These are phyloP conservation scores for Kryptolebias ocellatus DNA, from an alignment of 2,797 vertebrate species.

Conservation along the genomic window DNA sequence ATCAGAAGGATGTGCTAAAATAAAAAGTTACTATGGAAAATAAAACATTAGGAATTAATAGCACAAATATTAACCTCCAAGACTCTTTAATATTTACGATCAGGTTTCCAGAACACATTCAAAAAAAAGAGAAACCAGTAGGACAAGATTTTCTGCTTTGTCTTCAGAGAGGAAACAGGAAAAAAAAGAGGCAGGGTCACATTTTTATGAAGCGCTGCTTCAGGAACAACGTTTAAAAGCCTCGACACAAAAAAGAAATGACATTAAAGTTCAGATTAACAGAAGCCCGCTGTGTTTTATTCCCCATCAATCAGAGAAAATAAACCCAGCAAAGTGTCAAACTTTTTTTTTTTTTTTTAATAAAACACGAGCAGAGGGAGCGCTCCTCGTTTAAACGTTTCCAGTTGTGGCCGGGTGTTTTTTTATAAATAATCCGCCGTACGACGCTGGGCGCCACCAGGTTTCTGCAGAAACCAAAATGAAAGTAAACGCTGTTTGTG, in stretches of 20 bases:
- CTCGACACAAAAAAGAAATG: conserved; percentile 56
- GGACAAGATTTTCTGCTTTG: conserved; percentile 72
- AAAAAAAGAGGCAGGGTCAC: conserved; percentile 53
- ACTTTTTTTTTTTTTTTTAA: conserved; percentile 52
- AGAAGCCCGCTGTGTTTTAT: conserved; percentile 40
- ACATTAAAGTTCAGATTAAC: conserved; percentile 57
- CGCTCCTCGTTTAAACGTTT: conserved; percentile 18
- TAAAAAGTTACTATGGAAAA: conserved; percentile 55
- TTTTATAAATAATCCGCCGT: too few relatives aligned
- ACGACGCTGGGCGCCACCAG: too few relatives aligned
- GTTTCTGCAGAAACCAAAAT: conserved; percentile 13
- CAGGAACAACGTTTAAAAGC: conserved; percentile 56
- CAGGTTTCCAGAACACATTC: conserved; percentile 60
- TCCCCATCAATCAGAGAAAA: conserved; percentile 50
- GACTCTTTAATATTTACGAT: conserved; percentile 62
- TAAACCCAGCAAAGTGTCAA: conserved; percentile 47
- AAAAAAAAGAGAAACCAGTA: conserved; percentile 65
- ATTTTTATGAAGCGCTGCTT: conserved; percentile 59
- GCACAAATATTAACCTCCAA: conserved; percentile 44
- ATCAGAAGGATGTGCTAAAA: conserved; percentile 60
- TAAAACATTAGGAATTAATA: conserved; percentile 64
- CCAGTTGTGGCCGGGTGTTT: too few relatives aligned
- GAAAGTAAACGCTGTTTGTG: conserved; percentile 24
- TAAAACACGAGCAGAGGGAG: conserved; percentile 68
- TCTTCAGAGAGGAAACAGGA: conserved; percentile 62